Evolutionary conservation across 1,140 invertebrate species (phyloP), one percentile per base, ranked within the genome.

Genomic region (Andrena cerasifolii): DNA sequence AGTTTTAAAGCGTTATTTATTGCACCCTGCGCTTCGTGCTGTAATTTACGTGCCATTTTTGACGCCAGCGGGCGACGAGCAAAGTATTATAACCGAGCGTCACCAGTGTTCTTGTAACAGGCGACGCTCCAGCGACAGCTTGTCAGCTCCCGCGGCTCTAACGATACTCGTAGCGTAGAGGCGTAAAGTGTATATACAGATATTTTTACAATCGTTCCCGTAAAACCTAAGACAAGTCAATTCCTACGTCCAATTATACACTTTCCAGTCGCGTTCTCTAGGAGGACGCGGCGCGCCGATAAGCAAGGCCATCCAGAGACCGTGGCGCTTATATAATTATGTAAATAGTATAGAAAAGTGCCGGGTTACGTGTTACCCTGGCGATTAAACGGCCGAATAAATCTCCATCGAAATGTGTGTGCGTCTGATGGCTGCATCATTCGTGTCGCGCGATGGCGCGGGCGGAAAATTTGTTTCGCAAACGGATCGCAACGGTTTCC

Each of bases 121-220:
- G 10, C 6, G 36, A 4, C 16, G 3, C 4, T 31, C 24, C 18
- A 21, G 24, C 31, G 31, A 14, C 24, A 24, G 2, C 28, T 33
- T n/a, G 7, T 33, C 14, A 6, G 5, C 58, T 45, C 28, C 40
- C 58, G n/a, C 40, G 40, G 33, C 1, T 24, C 10, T 40, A 33
- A 40, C 24, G 26, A 49, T 65, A 28, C 12, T 49, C 1, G 49
- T 33, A 33, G 18, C 49, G 7, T 16, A 21, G 12, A 49, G 14
- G 26, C 10, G 18, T 24, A 28, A n/a, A n/a, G 24, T 65, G 62
- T 49, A n/a, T n/a, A n/a, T n/a, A 49, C 62, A 47, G 62, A 49
- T 65, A 65, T 65, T 65, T 65, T 65, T 65, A 49, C 62, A 65
- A 26, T 65, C 33, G n/a, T 2, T 10, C n/a, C 58, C 10, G 31